These are phyloP conservation scores for Siphlonurus alternatus DNA, from an alignment of 2,888 invertebrate genomes.

Conservation along the genomic window DNA sequence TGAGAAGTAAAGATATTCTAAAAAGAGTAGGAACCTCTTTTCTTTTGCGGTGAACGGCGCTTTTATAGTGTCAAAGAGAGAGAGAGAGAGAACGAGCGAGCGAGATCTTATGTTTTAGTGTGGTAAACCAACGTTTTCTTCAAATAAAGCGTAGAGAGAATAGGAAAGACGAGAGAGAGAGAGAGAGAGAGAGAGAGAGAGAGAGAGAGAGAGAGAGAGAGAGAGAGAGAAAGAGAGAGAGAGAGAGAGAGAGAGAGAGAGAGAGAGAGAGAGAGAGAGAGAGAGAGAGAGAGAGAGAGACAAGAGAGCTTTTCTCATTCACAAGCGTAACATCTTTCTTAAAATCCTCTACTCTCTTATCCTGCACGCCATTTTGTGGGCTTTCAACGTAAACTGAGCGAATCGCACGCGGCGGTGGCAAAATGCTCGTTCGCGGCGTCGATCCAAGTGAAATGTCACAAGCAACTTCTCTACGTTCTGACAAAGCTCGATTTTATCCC, in stretches of 20 bases:
- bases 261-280: constrained; percentile 6
- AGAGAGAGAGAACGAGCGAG: neutral
- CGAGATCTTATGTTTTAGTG: neutral
- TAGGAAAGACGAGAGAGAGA: too few species aligned
- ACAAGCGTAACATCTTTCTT: neutral
- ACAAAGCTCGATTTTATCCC: neutral
- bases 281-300: constrained; percentile 6
- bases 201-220: too few species aligned
- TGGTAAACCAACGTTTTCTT: neutral
- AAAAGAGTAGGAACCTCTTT: neutral
- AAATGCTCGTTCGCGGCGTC: neutral
- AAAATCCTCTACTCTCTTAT: neutral
- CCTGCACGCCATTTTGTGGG: neutral
- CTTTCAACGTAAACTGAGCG: neutral
- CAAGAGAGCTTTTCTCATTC: neutral
- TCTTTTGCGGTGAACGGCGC: neutral
- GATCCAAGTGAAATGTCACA: neutral
- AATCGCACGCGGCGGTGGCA: neutral
- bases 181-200: too few species aligned
- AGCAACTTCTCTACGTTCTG: neutral
- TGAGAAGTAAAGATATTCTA: neutral
- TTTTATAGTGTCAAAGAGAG: neutral
- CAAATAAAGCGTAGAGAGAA: constrained; percentile 13
- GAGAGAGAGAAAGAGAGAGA: too few species aligned
- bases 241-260: too few species aligned